Evolutionary conservation across 2,888 invertebrate species (phyloP).

Genomic region (Andrena bicolor): DNA sequence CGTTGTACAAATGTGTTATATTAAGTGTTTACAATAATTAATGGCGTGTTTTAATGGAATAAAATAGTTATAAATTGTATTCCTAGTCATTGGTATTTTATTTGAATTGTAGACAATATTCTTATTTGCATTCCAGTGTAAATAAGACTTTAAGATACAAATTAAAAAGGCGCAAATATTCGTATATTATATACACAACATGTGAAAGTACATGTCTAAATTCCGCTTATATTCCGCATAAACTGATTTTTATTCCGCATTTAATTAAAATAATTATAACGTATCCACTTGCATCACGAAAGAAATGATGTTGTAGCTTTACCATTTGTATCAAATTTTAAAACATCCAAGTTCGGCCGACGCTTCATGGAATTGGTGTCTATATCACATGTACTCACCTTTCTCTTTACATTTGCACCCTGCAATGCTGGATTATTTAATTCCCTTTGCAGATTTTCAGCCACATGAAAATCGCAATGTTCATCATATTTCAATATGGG

Average conservation of each 20-base stretch:
- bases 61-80: background rate
- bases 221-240: background rate
- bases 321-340: conserved; percentile 26
- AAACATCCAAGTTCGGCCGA: conserved; percentile 41
- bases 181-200: background rate
- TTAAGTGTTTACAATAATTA: background rate
- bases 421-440: conserved; percentile 85
- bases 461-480: conserved; percentile 95
- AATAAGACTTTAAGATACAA: background rate
- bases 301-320: conserved; percentile 41
- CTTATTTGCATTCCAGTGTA: conserved; percentile 20
- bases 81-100: background rate
- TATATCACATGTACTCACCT: conserved; percentile 15
- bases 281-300: conserved; percentile 50
- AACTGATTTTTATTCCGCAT: background rate
- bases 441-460: conserved; percentile 90
- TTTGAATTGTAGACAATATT: background rate
- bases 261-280: conserved; percentile 4
- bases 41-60: background rate
- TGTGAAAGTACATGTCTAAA: background rate
- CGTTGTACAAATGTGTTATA: background rate
- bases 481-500: conserved; percentile 88
- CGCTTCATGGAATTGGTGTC: conserved; percentile 53
- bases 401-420: conserved; percentile 56
- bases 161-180: background rate